Conservation (phyloP, 30 jellyfish, hydroid and myxozoan species). For the Turritopsis rubra region DNA sequence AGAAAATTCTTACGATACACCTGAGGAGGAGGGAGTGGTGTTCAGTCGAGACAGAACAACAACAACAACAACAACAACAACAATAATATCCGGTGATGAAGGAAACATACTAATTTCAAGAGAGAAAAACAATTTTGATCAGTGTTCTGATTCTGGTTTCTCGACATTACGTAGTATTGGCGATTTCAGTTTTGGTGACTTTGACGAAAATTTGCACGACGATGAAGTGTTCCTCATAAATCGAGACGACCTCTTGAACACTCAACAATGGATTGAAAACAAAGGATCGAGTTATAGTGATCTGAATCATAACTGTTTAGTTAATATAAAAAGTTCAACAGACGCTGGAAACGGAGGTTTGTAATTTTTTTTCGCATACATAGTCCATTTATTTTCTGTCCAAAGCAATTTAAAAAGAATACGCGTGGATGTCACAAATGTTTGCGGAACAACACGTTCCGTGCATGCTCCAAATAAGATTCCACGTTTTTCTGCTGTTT, state of each 20-base stretch:
- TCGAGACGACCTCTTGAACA: not conserved
- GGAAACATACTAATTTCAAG: not conserved
- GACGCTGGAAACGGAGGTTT: too few relatives aligned
- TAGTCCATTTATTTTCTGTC: too few relatives aligned
- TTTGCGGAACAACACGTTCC: not conserved
- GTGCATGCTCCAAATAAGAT: too few relatives aligned
- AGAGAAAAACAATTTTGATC: not conserved
- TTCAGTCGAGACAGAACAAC: not conserved
- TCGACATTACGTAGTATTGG: conserved; percentile 1
- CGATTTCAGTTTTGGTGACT: not conserved
- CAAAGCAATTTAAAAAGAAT: too few relatives aligned
- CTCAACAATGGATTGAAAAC: not conserved
- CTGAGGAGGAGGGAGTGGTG: too few relatives aligned
- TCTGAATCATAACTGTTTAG: not conserved
- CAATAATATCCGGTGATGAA: not conserved
- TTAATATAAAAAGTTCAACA: too few relatives aligned
- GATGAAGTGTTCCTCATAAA: not conserved
- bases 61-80: not conserved
- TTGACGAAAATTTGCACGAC: not conserved
- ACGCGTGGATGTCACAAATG: too few relatives aligned
- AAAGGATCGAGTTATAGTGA: conserved; percentile 8
- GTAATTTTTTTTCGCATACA: too few relatives aligned
- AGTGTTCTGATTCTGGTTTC: conserved; percentile 13
- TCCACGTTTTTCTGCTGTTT: too few relatives aligned
- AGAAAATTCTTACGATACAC: too few relatives aligned